Conservation (phyloP, 1,140 invertebrate genomes). For the Parasteatoda tepidariorum region DNA sequence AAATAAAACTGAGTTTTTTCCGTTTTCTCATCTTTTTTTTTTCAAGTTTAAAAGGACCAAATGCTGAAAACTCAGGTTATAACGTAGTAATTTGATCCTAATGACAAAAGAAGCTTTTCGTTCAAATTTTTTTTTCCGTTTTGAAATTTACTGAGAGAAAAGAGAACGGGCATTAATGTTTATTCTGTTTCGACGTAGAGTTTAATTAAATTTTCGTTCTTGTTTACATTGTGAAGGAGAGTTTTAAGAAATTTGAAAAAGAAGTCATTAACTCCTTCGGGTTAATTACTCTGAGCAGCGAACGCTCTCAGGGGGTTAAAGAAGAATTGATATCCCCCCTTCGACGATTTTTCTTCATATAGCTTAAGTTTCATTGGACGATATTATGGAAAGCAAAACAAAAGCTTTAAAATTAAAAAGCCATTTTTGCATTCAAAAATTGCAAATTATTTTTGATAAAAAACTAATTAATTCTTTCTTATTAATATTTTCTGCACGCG, state of each 20-base stretch:
- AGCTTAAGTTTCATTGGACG: background rate
- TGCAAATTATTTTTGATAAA: no score
- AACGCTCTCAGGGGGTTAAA: background rate
- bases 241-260: conserved; percentile 28
- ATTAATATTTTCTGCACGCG: no score
- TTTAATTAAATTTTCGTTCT: conserved; percentile 52
- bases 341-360: background rate
- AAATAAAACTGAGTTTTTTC: background rate
- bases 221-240: conserved; percentile 44
- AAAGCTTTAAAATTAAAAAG: no score
- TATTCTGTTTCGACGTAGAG: conserved; percentile 36
- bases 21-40: background rate
- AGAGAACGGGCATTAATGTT: conserved; percentile 39
- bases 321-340: background rate
- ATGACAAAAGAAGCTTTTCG: conserved; percentile 24
- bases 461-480: no score
- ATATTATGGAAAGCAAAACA: background rate
- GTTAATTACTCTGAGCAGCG: conserved; percentile 25
- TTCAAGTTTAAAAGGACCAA: background rate
- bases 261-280: conserved; percentile 37
- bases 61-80: background rate
- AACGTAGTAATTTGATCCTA: conserved; percentile 36
- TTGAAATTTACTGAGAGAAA: background rate
- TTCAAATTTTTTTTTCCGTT: background rate
- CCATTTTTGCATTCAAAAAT: no score